These are phyloP conservation scores for Neotoma lepida DNA, from an alignment of 2,113 vertebrate genomes.

Conservation along the genomic window DNA sequence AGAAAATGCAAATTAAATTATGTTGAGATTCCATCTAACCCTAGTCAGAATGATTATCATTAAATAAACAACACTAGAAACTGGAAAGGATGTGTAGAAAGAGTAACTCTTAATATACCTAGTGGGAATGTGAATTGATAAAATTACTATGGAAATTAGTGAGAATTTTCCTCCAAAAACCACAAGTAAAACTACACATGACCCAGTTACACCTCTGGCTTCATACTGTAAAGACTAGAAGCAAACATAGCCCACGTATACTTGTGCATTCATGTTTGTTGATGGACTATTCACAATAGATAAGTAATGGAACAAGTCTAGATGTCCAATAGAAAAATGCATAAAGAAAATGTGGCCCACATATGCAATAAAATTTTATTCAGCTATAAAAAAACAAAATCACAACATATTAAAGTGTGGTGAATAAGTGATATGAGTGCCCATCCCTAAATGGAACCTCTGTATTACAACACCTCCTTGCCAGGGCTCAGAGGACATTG, in stretches of 20 bases:
- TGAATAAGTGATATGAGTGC: no score
- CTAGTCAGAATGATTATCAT: background rate
- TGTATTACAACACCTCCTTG: background rate
- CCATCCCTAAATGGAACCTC: background rate
- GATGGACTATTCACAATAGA: background rate
- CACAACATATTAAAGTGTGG: background rate
- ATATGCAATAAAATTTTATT: background rate
- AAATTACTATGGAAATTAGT: background rate
- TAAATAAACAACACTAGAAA: background rate
- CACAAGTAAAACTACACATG: background rate
- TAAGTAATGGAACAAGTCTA: background rate
- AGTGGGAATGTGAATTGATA: background rate
- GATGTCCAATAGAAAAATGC: background rate
- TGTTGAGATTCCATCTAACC: background rate
- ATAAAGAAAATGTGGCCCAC: background rate
- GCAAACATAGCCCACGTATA: background rate
- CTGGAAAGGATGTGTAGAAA: background rate
- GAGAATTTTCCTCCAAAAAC: background rate
- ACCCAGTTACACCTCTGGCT: background rate
- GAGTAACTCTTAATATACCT: background rate
- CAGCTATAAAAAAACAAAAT: background rate
- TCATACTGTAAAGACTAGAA: background rate
- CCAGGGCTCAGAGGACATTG: background rate
- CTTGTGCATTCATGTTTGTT: background rate
- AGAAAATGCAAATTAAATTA: background rate